phyloP scores from a whole-genome alignment of 1,140 invertebrate genomes.

The Sinonovacula constricta region DNA sequence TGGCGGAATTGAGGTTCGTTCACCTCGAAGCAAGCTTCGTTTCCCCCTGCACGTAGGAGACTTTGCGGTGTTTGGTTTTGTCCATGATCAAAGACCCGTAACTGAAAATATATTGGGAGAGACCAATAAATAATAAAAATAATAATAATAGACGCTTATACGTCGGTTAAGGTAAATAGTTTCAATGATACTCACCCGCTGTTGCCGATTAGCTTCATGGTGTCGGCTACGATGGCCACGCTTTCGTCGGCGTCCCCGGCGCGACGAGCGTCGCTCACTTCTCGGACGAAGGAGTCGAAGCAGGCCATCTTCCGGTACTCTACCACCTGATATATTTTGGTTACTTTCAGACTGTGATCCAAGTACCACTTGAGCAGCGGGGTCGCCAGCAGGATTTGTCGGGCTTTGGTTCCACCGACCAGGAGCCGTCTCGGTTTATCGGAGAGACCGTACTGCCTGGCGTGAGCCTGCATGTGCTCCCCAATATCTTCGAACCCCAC shows the following conservation, averaged over 20 bases:
- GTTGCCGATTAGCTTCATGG: constrained; percentile 19
- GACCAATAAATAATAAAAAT: too few species aligned
- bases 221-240: constrained; percentile 20
- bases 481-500: constrained; percentile 48
- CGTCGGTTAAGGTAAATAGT: neutral
- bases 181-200: constrained; percentile 11
- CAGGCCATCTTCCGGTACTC: constrained; percentile 11
- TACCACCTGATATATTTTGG: constrained; percentile 30
- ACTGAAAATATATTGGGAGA: constrained; percentile 1
- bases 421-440: constrained; percentile 39
- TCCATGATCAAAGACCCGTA: constrained; percentile 20
- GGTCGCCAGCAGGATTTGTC: constrained; percentile 57
- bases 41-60: constrained; percentile 21
- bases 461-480: constrained; percentile 51
- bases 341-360: constrained; percentile 30
- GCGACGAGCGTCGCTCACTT: constrained; percentile 24
- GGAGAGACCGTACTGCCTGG: constrained; percentile 14
- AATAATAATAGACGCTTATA: neutral
- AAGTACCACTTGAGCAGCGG: constrained; percentile 61
- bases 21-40: constrained; percentile 6
- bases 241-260: neutral
- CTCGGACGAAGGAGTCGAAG: constrained; percentile 13
- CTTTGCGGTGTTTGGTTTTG: constrained; percentile 16
- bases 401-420: constrained; percentile 47
- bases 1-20: constrained; percentile 23